phyloP scores from a whole-genome alignment of 2,888 invertebrate species.

The Xanthia icteritia region DNA sequence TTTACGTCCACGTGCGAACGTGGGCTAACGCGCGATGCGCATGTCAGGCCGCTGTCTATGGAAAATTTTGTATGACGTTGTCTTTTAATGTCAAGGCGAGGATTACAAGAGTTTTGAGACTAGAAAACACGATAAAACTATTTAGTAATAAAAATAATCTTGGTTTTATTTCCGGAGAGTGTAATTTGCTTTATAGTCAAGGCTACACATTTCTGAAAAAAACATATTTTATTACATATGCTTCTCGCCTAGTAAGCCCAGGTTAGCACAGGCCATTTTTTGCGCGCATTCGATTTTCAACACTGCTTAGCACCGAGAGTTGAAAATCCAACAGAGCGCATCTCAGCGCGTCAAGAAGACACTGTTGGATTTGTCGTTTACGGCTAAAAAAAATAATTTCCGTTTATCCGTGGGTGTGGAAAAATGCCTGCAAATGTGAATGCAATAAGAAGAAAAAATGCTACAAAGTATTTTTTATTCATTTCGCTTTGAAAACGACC shows the following conservation, averaged over 20 bases:
- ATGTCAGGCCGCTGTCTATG: slow-evolving; percentile 24
- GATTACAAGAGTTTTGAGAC: not conserved
- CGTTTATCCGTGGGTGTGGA: not conserved
- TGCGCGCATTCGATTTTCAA: not conserved
- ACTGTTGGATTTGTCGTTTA: no score
- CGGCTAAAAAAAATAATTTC: not conserved
- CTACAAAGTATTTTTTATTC: not conserved
- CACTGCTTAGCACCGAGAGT: no score
- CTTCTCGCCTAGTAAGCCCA: not conserved
- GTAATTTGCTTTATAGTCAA: slow-evolving; percentile 6
- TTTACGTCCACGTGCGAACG: no score
- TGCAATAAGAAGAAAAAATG: no score
- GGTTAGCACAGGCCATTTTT: not conserved
- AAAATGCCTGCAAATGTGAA: not conserved
- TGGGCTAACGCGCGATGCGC: slow-evolving; percentile 15
- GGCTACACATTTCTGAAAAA: not conserved
- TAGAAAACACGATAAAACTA: slow-evolving; percentile 25
- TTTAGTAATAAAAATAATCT: slow-evolving; percentile 32
- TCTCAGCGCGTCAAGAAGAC: no score
- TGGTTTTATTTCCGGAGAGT: slow-evolving; percentile 13
- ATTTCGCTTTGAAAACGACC: not conserved
- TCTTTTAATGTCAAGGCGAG: slow-evolving; percentile 44
- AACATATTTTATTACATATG: not conserved
- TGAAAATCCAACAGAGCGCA: no score
- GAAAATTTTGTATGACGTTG: slow-evolving; percentile 44